Evolutionary conservation across 2,113 vertebrate species (phyloP), one percentile per base, ranked within the genome.

Genomic region (Oreotrochilus melanogaster): DNA sequence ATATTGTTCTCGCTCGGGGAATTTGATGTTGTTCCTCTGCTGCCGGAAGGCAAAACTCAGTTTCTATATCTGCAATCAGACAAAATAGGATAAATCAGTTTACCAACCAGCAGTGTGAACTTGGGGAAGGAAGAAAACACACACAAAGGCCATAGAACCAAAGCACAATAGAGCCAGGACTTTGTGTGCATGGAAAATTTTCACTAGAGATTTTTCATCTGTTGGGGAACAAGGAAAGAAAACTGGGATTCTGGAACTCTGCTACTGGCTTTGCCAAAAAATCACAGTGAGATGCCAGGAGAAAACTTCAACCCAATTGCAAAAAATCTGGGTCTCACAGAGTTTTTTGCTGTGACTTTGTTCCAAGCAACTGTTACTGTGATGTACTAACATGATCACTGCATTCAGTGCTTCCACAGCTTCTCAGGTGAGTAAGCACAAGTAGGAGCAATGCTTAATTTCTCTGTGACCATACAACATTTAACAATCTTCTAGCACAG

Each of bases 371-470:
- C 86, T 81, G 92, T 89, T 86, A 43, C 64, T 71, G 69, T 56
- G 76, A 60, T 81, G 53, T 64, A 58, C 53, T 47, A 74, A 91
- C 80, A 74, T 71, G 79, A 93, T 43, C 93, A 47, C 83, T 87
- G 65, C 60, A 71, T 93, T 92, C 94, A 81, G 65, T 92, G 86
- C 60, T 91, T 88, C 88, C 86, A 64, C 86, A 91, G 83, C 39
- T 93, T 92, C 92, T 78, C 25, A 6, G 86, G 80, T 93, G 94
- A 95, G 88, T 91, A 95, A 94, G 86, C 86, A 78, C 39, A 83
- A 93, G 86, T 95, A 93, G 80, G 95, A 94, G 61, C 76, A 91
- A 51, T 86, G 82, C 88, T 95, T 86, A 86, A 84, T 91, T 95
- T 89, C 86, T 51, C 64, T 84, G 39, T 72, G 94, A 88, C 48